Conservation (phyloP, 1,140 invertebrate species). For the Charaxes varanes region DNA sequence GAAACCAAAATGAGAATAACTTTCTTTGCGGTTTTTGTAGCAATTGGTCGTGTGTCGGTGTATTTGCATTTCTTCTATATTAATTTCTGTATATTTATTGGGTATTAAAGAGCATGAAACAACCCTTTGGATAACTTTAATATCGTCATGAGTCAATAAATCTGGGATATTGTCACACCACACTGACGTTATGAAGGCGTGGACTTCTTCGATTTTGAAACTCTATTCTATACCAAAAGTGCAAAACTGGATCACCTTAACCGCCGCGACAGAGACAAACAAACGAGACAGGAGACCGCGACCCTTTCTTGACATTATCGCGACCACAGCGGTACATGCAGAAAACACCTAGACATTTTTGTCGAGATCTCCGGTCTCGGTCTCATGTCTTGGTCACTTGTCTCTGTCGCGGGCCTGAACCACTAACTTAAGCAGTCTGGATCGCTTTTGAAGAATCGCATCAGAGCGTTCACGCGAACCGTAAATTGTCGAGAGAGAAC, state of each 20-base stretch:
- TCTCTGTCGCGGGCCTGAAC: too few relatives aligned
- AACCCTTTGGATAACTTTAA: constrained; percentile 14
- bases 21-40: constrained; percentile 11
- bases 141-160: constrained; percentile 21
- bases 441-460: constrained; percentile 16
- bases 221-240: constrained; percentile 20
- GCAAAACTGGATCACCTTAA: constrained; percentile 13
- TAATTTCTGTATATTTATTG: constrained; percentile 4
- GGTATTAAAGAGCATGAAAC: constrained; percentile 8
- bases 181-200: constrained; percentile 26
- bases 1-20: constrained; percentile 19
- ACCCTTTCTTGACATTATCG: too few relatives aligned
- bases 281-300: too few relatives aligned
- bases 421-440: constrained; percentile 17
- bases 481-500: constrained; percentile 24
- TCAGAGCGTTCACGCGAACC: constrained; percentile 19
- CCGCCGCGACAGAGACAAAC: too few relatives aligned
- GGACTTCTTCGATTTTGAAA: constrained; percentile 27
- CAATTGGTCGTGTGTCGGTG: constrained; percentile 12
- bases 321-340: too few relatives aligned
- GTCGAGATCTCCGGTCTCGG: too few relatives aligned
- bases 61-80: constrained; percentile 8
- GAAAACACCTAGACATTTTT: too few relatives aligned
- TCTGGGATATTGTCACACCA: constrained; percentile 21
- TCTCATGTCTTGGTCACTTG: too few relatives aligned